Evolutionary conservation across 92 coral and sea anemone species (phyloP).

Genomic region (Porites lobata): DNA sequence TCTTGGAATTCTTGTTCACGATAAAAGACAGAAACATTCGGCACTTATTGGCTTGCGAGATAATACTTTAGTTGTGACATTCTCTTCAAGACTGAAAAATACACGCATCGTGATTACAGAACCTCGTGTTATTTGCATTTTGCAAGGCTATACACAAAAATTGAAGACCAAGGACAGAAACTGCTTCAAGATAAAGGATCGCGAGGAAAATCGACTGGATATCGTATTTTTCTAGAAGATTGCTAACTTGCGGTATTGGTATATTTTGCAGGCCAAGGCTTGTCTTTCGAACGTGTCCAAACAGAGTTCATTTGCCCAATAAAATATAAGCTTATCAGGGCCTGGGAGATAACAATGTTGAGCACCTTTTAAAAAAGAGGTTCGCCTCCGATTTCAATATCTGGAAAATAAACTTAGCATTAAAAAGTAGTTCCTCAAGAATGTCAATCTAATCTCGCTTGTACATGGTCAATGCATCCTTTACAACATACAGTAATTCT

Average conservation of each 20-base stretch:
- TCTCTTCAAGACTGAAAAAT: background rate
- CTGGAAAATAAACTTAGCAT: background rate
- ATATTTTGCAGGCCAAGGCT: slow-evolving; percentile 24
- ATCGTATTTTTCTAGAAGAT: slow-evolving; percentile 3
- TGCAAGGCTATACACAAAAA: slow-evolving; percentile 2
- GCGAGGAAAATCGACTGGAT: background rate
- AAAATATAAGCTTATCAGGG: no score
- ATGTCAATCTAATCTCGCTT: background rate
- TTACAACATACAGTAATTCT: background rate
- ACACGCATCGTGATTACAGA: background rate
- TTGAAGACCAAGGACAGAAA: background rate
- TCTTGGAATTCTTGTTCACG: slow-evolving; percentile 24
- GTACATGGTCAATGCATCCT: background rate
- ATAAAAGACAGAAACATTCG: slow-evolving; percentile 2
- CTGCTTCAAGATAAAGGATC: background rate
- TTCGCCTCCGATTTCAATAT: background rate
- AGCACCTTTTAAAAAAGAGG: background rate
- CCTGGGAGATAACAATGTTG: slow-evolving; percentile 8
- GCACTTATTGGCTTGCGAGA: background rate
- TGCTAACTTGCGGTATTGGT: slow-evolving; percentile 23
- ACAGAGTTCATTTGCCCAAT: slow-evolving; percentile 13
- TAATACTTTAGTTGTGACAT: background rate
- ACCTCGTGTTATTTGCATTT: slow-evolving; percentile 47
- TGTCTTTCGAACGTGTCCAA: slow-evolving; percentile 30
- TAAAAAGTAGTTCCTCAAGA: background rate